Conservation (phyloP, 1,140 invertebrate species). For the Mya arenaria region DNA sequence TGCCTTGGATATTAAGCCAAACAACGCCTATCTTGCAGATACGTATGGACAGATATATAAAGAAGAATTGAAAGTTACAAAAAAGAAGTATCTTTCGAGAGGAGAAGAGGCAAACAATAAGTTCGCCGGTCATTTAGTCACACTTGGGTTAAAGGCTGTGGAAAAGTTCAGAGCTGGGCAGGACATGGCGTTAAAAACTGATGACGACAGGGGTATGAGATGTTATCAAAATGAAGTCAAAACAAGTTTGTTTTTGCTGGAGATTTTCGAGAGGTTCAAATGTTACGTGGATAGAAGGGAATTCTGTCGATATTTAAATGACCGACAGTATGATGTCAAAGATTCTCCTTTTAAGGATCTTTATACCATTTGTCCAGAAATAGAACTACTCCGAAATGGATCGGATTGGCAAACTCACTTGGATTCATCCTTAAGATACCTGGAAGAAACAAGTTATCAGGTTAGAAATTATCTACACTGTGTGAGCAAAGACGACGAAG, state of each 20-base stretch:
- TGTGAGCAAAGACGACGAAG: constrained; percentile 2
- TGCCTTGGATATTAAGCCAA: neutral
- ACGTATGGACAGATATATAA: constrained; percentile 18
- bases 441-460: constrained; percentile 18
- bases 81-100: neutral
- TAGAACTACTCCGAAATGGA: neutral
- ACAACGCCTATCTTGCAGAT: constrained; percentile 15
- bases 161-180: neutral
- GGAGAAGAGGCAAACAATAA: neutral
- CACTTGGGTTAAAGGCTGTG: no score
- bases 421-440: neutral
- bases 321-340: neutral
- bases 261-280: neutral
- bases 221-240: neutral
- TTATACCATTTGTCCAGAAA: neutral
- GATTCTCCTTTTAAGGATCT: neutral
- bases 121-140: neutral
- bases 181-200: neutral
- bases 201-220: neutral
- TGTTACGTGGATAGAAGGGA: neutral
- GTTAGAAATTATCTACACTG: constrained; percentile 10
- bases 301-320: neutral
- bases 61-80: neutral
- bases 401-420: neutral
- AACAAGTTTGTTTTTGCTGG: neutral